Conservation (phyloP, 2,113 vertebrate species). For the Tautogolabrus adspersus region DNA sequence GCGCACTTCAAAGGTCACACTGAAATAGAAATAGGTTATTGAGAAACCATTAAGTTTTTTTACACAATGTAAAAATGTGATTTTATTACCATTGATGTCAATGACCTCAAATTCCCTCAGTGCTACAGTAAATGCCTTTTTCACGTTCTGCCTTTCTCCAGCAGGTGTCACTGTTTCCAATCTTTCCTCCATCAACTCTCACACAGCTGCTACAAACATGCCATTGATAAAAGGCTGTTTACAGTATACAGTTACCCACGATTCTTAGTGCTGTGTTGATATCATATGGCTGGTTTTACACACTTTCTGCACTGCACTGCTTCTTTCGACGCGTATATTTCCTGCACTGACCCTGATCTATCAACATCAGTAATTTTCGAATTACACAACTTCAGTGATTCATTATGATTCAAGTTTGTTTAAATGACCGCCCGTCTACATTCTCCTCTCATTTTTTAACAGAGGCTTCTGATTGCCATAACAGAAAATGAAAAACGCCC, state of each 20-base stretch:
- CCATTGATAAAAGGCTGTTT: slow-evolving; percentile 73
- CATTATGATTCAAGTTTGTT: not conserved
- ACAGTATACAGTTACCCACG: slow-evolving; percentile 71
- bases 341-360: not conserved
- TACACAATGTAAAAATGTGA: no score
- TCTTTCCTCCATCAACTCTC: slow-evolving; percentile 79
- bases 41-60: no score
- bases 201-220: slow-evolving; percentile 83
- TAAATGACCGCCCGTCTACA: not conserved
- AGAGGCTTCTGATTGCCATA: not conserved
- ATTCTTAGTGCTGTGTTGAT: slow-evolving; percentile 41
- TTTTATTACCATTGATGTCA: not conserved
- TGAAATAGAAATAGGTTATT: no score
- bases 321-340: slow-evolving; percentile 4
- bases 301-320: slow-evolving; percentile 18
- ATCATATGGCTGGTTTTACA: slow-evolving; percentile 33
- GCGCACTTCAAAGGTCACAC: no score
- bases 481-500: not conserved
- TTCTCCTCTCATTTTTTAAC: not conserved
- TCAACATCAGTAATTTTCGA: not conserved
- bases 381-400: not conserved
- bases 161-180: slow-evolving; percentile 71
- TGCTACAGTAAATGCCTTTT: not conserved
- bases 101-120: slow-evolving; percentile 9
- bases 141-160: slow-evolving; percentile 36